A percentile compares a stretch with the other conserved stretches of the same genome.
phyloP scores from a whole-genome alignment of 2,113 vertebrate genomes.

The Tor tambroides region DNA sequence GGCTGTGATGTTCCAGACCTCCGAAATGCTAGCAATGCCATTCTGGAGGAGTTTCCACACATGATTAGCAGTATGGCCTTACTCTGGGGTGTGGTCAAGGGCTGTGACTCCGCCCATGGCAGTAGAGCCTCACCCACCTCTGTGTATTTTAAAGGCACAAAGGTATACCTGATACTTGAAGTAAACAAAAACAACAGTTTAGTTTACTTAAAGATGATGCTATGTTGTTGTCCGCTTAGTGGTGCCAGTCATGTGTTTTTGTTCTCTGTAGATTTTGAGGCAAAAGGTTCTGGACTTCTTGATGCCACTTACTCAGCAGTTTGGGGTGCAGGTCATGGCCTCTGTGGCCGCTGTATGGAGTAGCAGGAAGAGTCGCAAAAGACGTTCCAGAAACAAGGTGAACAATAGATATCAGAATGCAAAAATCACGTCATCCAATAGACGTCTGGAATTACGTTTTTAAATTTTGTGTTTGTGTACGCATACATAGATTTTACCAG shows the following conservation, averaged over 20 bases:
- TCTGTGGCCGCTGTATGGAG: constrained; percentile 90
- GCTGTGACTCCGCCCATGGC: constrained; percentile 77
- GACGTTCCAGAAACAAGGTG: constrained; percentile 84
- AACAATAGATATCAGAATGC: constrained; percentile 35
- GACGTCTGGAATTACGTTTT: neutral
- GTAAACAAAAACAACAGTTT: neutral
- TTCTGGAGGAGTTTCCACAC: constrained; percentile 88
- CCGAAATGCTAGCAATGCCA: constrained; percentile 88
- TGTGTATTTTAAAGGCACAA: constrained; percentile 92
- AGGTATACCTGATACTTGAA: constrained; percentile 73
- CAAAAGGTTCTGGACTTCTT: constrained; percentile 91
- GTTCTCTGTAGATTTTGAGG: constrained; percentile 79
- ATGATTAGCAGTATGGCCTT: constrained; percentile 87
- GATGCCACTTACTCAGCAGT: constrained; percentile 84
- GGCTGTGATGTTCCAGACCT: constrained; percentile 80
- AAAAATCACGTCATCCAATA: neutral
- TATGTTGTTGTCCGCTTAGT: neutral
- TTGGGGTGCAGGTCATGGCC: constrained; percentile 87
- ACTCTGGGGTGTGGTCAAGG: constrained; percentile 85
- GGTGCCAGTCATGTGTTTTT: constrained; percentile 38
- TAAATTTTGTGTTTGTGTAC: constrained; percentile 3
- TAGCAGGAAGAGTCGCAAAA: constrained; percentile 82
- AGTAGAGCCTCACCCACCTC: constrained; percentile 82
- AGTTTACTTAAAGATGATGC: neutral
- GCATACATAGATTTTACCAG: constrained; percentile 81